These are phyloP conservation scores for Lamprotornis superbus DNA, from an alignment of 2,113 vertebrate species.

Conservation along the genomic window DNA sequence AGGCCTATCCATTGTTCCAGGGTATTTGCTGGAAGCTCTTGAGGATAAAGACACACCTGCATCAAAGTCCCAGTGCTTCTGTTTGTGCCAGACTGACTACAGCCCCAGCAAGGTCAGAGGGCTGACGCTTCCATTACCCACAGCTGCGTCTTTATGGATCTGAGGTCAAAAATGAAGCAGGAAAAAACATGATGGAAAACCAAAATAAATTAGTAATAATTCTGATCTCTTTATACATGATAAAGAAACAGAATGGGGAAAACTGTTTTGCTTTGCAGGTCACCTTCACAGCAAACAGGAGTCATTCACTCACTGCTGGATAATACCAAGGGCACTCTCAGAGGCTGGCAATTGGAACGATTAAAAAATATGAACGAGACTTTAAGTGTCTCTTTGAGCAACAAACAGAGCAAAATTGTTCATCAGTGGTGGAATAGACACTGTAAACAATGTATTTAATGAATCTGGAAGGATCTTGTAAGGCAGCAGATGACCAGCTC, in stretches of 20 bases:
- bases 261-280: neutral
- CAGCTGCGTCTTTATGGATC: neutral
- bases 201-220: neutral
- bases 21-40: neutral
- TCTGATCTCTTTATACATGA: neutral
- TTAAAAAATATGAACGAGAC: neutral
- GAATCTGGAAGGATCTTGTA: neutral
- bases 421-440: neutral
- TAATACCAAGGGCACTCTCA: neutral
- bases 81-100: neutral
- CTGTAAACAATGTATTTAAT: neutral
- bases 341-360: neutral
- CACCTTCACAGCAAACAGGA: neutral
- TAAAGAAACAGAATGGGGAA: neutral
- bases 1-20: neutral
- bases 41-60: neutral
- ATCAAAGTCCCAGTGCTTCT: neutral
- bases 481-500: neutral
- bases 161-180: neutral
- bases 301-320: neutral
- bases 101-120: neutral
- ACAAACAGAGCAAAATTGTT: constrained; percentile 14
- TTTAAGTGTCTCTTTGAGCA: neutral
- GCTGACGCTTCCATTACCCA: neutral
- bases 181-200: neutral